Conservation (phyloP, 1,140 invertebrate genomes). For the Tribolium castaneum region DNA sequence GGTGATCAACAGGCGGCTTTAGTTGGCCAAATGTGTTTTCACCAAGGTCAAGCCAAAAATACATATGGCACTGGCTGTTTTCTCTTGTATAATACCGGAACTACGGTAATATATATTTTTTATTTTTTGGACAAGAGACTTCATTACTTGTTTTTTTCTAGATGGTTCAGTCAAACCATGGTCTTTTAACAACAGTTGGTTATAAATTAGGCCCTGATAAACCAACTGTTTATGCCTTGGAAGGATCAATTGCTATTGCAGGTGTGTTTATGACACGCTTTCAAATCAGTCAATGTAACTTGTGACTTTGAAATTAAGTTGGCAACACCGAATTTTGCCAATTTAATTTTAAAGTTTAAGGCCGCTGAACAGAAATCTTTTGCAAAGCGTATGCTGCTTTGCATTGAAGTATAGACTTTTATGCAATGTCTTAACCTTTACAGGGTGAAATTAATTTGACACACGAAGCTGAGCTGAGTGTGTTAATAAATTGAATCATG, state of each 20-base stretch:
- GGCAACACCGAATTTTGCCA: too few relatives aligned
- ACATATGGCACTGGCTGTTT: conserved; percentile 98
- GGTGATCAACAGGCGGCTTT: conserved; percentile 97
- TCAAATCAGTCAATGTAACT: too few relatives aligned
- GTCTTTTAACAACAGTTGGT: conserved; percentile 93
- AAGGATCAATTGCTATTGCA: conserved; percentile 89
- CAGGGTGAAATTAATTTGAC: too few relatives aligned
- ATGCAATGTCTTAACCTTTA: too few relatives aligned
- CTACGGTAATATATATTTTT: conserved; percentile 67
- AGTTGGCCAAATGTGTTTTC: conserved; percentile 93
- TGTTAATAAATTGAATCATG: too few relatives aligned
- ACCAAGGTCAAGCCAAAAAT: conserved; percentile 92
- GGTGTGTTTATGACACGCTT: conserved; percentile 63
- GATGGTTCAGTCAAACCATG: conserved; percentile 86
- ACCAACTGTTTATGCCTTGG: conserved; percentile 86
- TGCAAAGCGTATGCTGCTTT: too few relatives aligned
- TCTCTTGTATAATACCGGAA: conserved; percentile 94
- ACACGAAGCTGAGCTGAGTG: too few relatives aligned
- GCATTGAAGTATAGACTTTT: too few relatives aligned
- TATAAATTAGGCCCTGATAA: conserved; percentile 88
- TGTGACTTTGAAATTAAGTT: background rate
- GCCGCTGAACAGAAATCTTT: too few relatives aligned
- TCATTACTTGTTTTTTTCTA: conserved; percentile 60
- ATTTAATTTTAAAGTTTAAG: too few relatives aligned
- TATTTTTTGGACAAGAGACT: conserved; percentile 2